Evolutionary conservation across 2,113 vertebrate genomes (phyloP), one percentile per base, ranked within the genome.

Genomic region (Scolopax mira): DNA sequence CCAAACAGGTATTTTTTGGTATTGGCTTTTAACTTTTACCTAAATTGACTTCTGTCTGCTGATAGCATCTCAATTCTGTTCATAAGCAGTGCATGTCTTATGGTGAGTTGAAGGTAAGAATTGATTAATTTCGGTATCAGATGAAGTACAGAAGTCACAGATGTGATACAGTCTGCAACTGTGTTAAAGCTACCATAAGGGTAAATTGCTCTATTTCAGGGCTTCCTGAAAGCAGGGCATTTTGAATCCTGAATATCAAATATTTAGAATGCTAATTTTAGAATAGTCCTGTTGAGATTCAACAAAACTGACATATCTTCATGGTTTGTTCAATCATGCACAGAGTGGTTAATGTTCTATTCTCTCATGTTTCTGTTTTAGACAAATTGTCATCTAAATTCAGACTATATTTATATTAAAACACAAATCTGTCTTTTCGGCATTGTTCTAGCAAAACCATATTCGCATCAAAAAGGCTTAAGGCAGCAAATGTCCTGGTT

Each of bases 311-410:
- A 79, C 35, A 87, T 4, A 73, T 52, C 18, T 90, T 79, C 57
- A 70, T 49, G 42, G 44, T 85, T 88, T 92, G 42, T 89, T 95
- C 74, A 71, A 37, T 61, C 58, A 86, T 51, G 75, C 70, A 91
- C 82, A 90, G 61, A 67, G 78, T 61, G 39, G 58, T 78, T 70
- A 17, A 80, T 65, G 58, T 84, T 90, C 49, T 92, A 31, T 83
- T 94, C 42, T 77, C 61, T 90, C 62, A 41, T 9, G 27, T 87
- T 88, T 75, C 73, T 74, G 66, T 27, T 66, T 80, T 54, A 91
- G 95, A 88, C 28, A 55, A 86, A 84, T 74, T 60, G n/a, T 92
- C 33, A 92, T 46, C n/a, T 84, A 69, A 82, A 88, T 72, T 72
- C 65, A 60, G 35, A 25, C 33, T 72, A 7, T 23, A 60, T 31